Percentiles rank a stretch among this genome's conserved stretches.
Conservation (phyloP, 2,113 vertebrate species). For the Micromys minutus region DNA sequence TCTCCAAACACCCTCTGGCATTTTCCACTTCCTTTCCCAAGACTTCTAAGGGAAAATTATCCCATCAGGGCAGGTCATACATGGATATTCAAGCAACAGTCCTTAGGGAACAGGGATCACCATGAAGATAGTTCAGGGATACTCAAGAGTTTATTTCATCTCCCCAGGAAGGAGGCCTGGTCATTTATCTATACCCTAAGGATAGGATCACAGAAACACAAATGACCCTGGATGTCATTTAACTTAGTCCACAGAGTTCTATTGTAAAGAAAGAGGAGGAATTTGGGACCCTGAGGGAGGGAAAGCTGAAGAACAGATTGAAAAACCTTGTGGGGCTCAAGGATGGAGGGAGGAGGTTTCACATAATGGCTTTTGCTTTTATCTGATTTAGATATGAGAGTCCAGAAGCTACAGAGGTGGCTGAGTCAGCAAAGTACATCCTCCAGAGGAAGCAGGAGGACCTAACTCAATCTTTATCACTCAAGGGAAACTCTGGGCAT, state of each 20-base stretch:
- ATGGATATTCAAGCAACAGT: not conserved
- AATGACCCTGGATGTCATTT: not conserved
- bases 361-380: not conserved
- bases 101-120: not conserved
- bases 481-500: too few relatives aligned
- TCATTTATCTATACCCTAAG: not conserved
- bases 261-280: too few relatives aligned
- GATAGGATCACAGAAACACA: not conserved
- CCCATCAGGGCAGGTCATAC: not conserved
- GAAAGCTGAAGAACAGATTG: not conserved
- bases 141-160: not conserved
- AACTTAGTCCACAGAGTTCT: not conserved
- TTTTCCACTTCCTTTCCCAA: not conserved
- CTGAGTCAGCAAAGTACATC: not conserved
- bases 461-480: not conserved
- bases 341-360: not conserved
- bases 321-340: not conserved
- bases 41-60: not conserved
- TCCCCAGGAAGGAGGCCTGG: not conserved
- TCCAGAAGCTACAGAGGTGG: not conserved
- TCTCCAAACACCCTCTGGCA: not conserved
- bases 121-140: not conserved
- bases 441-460: not conserved
- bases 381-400: not conserved
- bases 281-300: too few relatives aligned